phyloP scores from a whole-genome alignment of 2,113 vertebrate species.

The Burhinus oedicnemus region DNA sequence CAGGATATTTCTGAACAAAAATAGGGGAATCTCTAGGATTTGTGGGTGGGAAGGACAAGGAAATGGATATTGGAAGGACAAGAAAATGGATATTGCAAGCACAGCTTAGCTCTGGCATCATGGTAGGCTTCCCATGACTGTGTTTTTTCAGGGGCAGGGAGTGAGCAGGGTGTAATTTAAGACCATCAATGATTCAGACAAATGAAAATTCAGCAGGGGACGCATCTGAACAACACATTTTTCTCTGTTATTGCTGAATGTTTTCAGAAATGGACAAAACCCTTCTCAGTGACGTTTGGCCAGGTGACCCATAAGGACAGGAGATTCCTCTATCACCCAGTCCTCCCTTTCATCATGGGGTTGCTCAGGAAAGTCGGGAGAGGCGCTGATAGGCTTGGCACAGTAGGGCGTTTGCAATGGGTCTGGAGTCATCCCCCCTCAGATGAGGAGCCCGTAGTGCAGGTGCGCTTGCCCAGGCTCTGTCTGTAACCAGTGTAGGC shows the following conservation, averaged over 20 bases:
- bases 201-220: neutral
- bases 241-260: neutral
- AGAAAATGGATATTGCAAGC: neutral
- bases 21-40: neutral
- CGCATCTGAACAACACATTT: rapidly evolving
- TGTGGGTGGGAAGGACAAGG: neutral
- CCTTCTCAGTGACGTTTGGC: neutral
- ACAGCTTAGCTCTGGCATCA: neutral
- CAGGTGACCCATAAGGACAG: neutral
- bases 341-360: neutral
- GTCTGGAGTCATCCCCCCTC: neutral
- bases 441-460: neutral
- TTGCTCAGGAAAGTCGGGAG: neutral
- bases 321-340: neutral
- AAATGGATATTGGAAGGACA: neutral
- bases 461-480: neutral
- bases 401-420: neutral
- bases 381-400: rapidly evolving
- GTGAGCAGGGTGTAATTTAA: neutral
- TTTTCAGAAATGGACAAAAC: neutral
- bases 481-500: neutral
- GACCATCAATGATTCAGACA: neutral
- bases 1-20: neutral
- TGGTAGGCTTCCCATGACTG: neutral
- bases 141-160: neutral